phyloP scores from a whole-genome alignment of 2,113 vertebrate species.

The Dascyllus trimaculatus region DNA sequence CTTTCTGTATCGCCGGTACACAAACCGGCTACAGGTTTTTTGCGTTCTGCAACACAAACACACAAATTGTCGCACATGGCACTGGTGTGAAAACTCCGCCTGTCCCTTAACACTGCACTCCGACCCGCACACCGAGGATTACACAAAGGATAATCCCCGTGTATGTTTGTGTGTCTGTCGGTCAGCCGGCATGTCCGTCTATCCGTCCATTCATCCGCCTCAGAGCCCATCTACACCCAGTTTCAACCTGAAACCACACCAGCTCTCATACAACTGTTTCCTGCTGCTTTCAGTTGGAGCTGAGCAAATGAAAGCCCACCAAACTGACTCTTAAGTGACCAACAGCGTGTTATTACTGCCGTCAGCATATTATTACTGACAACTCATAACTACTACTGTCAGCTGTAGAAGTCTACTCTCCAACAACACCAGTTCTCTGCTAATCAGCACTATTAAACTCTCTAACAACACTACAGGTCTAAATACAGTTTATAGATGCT shows the following conservation, averaged over 20 bases:
- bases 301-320: slow-evolving; percentile 42
- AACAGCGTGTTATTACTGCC: slow-evolving; percentile 48
- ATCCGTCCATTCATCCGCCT: slow-evolving; percentile 29
- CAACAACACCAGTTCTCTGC: background rate
- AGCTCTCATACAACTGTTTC: background rate
- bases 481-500: background rate
- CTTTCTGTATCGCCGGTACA: background rate
- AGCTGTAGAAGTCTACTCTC: slow-evolving; percentile 13
- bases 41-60: background rate
- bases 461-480: background rate
- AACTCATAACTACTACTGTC: slow-evolving; percentile 36
- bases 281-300: background rate
- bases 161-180: slow-evolving; percentile 58
- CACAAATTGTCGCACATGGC: background rate
- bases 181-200: slow-evolving; percentile 14
- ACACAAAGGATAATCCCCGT: slow-evolving; percentile 78
- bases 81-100: slow-evolving; percentile 68
- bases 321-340: slow-evolving; percentile 34
- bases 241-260: slow-evolving; percentile 1
- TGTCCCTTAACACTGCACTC: slow-evolving; percentile 63
- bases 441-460: background rate
- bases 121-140: slow-evolving; percentile 77
- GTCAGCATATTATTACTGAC: slow-evolving; percentile 49
- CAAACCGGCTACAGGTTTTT: background rate
- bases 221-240: slow-evolving; percentile 19